These are phyloP conservation scores for Spodoptera litura DNA, from an alignment of 1,140 invertebrate species.

Conservation along the genomic window DNA sequence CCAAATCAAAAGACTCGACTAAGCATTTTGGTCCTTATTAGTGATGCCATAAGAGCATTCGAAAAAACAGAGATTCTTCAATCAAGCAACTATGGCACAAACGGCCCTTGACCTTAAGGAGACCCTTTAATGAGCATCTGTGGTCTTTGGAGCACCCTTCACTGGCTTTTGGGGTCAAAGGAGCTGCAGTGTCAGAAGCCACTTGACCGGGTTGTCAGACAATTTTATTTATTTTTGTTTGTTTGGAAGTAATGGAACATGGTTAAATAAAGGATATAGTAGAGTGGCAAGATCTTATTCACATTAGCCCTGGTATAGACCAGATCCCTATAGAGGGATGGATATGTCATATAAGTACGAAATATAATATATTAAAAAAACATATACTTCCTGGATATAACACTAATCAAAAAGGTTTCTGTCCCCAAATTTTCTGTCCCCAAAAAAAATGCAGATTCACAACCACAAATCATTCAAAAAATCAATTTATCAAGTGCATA, in stretches of 20 bases:
- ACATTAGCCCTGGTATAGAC: too few species aligned
- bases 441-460: too few species aligned
- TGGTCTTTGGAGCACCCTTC: background rate
- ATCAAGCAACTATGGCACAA: slow-evolving; percentile 27
- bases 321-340: too few species aligned
- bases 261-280: background rate
- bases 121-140: slow-evolving; percentile 30
- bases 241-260: background rate
- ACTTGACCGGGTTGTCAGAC: background rate
- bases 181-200: slow-evolving; percentile 19
- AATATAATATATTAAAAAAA: too few species aligned
- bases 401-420: too few species aligned
- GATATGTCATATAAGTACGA: too few species aligned
- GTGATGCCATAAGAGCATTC: slow-evolving; percentile 7
- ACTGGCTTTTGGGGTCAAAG: slow-evolving; percentile 13
- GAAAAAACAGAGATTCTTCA: background rate
- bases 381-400: too few species aligned
- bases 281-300: too few species aligned
- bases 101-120: slow-evolving; percentile 8
- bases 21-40: slow-evolving; percentile 25
- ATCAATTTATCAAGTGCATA: too few species aligned
- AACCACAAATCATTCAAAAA: too few species aligned
- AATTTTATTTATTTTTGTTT: background rate
- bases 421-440: too few species aligned
- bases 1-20: background rate